A percentile compares a stretch with the other conserved stretches of the same genome.
Conservation (phyloP, 2,888 invertebrate genomes). For the Allophyes oxyacanthae region DNA sequence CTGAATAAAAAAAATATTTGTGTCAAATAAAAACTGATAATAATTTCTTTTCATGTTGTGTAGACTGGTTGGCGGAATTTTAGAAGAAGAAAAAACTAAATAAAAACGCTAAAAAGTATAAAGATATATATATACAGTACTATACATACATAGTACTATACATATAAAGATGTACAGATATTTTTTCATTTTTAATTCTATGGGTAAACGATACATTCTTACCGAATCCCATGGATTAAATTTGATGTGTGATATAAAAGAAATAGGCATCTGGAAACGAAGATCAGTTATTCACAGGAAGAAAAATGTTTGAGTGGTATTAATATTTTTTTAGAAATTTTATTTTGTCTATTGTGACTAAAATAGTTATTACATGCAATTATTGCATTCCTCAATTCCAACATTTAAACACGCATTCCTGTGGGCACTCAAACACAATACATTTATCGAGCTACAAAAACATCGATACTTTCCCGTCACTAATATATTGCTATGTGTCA, state of each 20-base stretch:
- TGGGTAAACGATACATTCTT: conserved; percentile 14
- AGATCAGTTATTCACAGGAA: conserved; percentile 86
- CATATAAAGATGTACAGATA: too few species aligned
- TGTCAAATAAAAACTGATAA: not conserved
- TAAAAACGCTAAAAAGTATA: conserved; percentile 33
- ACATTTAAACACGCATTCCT: conserved; percentile 85
- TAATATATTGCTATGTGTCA: conserved; percentile 24
- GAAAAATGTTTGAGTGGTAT: conserved; percentile 55
- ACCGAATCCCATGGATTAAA: conserved; percentile 15
- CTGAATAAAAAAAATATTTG: conserved; percentile 64
- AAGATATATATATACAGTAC: too few species aligned
- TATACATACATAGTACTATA: too few species aligned
- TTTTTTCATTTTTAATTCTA: too few species aligned
- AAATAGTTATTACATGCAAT: conserved; percentile 75
- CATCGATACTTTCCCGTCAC: conserved; percentile 58
- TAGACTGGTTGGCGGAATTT: conserved; percentile 72
- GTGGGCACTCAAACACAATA: conserved; percentile 84
- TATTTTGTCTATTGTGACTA: conserved; percentile 56
- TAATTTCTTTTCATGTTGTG: conserved; percentile 21
- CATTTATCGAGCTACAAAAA: conserved; percentile 71
- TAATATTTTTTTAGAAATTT: conserved; percentile 33
- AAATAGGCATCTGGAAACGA: conserved; percentile 42
- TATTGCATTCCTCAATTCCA: conserved; percentile 77
- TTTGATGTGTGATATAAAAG: conserved; percentile 16
- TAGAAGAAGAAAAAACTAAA: conserved; percentile 44